A percentile compares a stretch with the other conserved stretches of the same genome.
These are phyloP conservation scores for Cheilosia urbana DNA, from an alignment of 2,888 invertebrate genomes.

Conservation along the genomic window DNA sequence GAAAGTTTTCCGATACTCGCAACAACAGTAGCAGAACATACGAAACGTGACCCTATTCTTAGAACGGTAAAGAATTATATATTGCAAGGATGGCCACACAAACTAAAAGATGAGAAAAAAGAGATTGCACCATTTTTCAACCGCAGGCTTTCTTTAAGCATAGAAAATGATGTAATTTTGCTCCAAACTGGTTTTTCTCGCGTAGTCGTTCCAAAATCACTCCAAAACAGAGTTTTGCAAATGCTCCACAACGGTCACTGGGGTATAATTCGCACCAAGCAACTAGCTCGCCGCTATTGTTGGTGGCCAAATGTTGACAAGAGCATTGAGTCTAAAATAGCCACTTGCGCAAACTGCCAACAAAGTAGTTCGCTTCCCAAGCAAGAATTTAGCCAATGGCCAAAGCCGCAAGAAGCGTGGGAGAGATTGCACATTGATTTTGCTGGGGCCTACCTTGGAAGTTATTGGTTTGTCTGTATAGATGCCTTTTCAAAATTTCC, in stretches of 20 bases:
- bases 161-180: too few relatives aligned
- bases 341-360: constrained; percentile 16
- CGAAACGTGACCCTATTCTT: too few relatives aligned
- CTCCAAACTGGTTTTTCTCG: too few relatives aligned
- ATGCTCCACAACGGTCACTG: constrained; percentile 50
- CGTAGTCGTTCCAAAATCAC: too few relatives aligned
- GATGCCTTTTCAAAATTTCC: constrained; percentile 83
- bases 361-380: constrained; percentile 8
- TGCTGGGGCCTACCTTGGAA: constrained; percentile 80
- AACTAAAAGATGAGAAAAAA: constrained; percentile 42
- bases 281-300: constrained; percentile 44
- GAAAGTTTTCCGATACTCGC: too few relatives aligned
- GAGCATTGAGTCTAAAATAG: constrained; percentile 19
- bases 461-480: constrained; percentile 79
- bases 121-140: constrained; percentile 34
- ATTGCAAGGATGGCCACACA: constrained; percentile 15
- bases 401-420: constrained; percentile 76
- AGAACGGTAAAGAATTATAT: background rate
- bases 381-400: constrained; percentile 56
- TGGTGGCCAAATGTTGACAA: constrained; percentile 45
- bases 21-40: too few relatives aligned
- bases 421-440: constrained; percentile 82
- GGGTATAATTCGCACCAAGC: constrained; percentile 39
- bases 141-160: constrained; percentile 9
- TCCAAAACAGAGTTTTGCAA: constrained; percentile 5